Evolutionary conservation across 2,113 vertebrate species (phyloP).

Genomic region (Gobio gobio): DNA sequence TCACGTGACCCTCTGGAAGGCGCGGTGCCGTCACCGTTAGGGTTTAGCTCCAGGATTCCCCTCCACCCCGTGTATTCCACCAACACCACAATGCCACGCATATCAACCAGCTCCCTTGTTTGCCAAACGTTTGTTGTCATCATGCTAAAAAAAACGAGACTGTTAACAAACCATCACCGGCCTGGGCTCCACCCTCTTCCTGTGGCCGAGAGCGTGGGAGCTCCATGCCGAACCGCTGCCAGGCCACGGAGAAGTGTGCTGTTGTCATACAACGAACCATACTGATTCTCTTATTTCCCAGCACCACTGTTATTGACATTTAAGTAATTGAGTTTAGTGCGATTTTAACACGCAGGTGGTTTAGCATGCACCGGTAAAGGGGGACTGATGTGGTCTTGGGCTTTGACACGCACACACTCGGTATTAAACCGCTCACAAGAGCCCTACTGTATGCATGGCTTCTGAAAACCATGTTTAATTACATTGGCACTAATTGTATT

Average conservation of each 20-base stretch:
- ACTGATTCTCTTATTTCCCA: neutral
- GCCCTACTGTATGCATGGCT: conserved; percentile 44
- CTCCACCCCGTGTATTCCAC: conserved; percentile 48
- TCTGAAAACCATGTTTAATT: conserved; percentile 18
- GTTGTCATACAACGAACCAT: neutral
- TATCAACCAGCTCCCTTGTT: conserved; percentile 50
- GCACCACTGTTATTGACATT: neutral
- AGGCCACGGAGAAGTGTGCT: conserved; percentile 2
- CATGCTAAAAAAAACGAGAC: conserved; percentile 29
- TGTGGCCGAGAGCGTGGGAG: neutral
- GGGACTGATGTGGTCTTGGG: conserved; percentile 13
- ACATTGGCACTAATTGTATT: conserved; percentile 18
- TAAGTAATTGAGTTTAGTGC: neutral
- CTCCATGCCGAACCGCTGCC: neutral
- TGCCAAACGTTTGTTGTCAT: conserved; percentile 48
- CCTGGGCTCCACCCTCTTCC: conserved; percentile 9
- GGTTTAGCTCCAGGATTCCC: conserved; percentile 57
- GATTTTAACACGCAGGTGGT: neutral
- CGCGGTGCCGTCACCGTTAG: conserved; percentile 59
- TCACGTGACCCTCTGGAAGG: conserved; percentile 55
- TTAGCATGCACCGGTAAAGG: conserved; percentile 15
- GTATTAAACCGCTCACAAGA: conserved; percentile 9
- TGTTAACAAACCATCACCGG: conserved; percentile 37
- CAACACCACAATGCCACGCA: conserved; percentile 53
- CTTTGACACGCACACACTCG: neutral